Evolutionary conservation across 1,140 invertebrate genomes (phyloP).

Genomic region (Reticulitermes speratus): DNA sequence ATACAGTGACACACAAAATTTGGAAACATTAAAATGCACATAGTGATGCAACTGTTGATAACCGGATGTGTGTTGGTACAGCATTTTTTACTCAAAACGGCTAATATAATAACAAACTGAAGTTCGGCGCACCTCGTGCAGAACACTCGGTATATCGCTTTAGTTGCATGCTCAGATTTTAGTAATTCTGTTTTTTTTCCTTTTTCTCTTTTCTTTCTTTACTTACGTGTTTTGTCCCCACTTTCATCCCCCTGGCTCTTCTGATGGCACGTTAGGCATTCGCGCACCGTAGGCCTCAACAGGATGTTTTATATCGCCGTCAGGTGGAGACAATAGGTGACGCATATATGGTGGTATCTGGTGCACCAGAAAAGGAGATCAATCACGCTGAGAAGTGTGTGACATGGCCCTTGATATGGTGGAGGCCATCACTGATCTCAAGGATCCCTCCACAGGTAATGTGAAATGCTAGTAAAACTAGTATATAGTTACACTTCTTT

Average conservation of each 20-base stretch:
- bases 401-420: constrained; percentile 97
- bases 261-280: constrained; percentile 21
- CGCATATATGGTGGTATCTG: constrained; percentile 96
- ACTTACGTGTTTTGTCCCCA: background rate
- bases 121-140: no score
- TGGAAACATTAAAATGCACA: no score
- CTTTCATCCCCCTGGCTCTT: background rate
- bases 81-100: no score
- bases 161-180: background rate
- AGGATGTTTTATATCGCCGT: constrained; percentile 25
- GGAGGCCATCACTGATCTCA: constrained; percentile 84
- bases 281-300: constrained; percentile 25
- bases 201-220: background rate
- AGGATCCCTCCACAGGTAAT: constrained; percentile 84
- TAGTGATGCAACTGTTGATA: no score
- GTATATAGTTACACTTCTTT: background rate
- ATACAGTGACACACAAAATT: no score
- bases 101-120: no score
- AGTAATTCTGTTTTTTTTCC: background rate
- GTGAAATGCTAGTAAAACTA: background rate
- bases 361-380: constrained; percentile 84
- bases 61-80: no score
- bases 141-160: background rate
- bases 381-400: constrained; percentile 93
- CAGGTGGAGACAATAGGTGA: constrained; percentile 97